phyloP scores from a whole-genome alignment of 2,888 invertebrate genomes.

The Xanthia icteritia region DNA sequence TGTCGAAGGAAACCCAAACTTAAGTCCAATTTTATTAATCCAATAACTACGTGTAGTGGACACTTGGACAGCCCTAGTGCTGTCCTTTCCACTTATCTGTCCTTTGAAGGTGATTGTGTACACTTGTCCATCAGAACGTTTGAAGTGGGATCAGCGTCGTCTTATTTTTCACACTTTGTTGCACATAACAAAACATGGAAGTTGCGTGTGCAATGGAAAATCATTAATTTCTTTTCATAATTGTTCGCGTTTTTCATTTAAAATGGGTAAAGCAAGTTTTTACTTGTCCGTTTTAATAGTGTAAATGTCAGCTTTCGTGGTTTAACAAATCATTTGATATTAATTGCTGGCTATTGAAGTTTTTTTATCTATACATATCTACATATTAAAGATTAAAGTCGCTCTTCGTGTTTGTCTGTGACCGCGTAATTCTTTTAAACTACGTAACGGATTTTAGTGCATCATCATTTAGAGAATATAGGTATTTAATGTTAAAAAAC shows the following conservation, averaged over 20 bases:
- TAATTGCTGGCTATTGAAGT: not conserved
- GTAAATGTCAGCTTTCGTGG: not conserved
- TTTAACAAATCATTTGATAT: slow-evolving; percentile 10
- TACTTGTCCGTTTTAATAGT: slow-evolving; percentile 13
- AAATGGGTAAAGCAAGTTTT: slow-evolving; percentile 10
- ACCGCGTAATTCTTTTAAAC: not conserved
- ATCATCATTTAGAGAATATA: not conserved
- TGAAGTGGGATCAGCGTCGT: slow-evolving; percentile 39
- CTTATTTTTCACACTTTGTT: slow-evolving; percentile 48
- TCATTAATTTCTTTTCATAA: slow-evolving; percentile 36
- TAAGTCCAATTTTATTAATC: not conserved
- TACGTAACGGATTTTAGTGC: not conserved
- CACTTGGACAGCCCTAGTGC: slow-evolving; percentile 49
- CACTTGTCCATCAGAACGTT: slow-evolving; percentile 43
- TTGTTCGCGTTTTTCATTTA: slow-evolving; percentile 20
- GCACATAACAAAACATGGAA: slow-evolving; percentile 35
- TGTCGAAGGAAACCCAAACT: no score
- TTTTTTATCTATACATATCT: not conserved
- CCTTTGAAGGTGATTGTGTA: slow-evolving; percentile 65
- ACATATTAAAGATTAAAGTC: not conserved
- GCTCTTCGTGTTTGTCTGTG: not conserved
- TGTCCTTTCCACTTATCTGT: slow-evolving; percentile 64
- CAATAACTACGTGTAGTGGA: not conserved
- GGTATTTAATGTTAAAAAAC: not conserved
- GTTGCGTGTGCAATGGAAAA: slow-evolving; percentile 42